These are phyloP conservation scores for Sorex fumeus DNA, from an alignment of 2,113 vertebrate genomes.

Conservation along the genomic window DNA sequence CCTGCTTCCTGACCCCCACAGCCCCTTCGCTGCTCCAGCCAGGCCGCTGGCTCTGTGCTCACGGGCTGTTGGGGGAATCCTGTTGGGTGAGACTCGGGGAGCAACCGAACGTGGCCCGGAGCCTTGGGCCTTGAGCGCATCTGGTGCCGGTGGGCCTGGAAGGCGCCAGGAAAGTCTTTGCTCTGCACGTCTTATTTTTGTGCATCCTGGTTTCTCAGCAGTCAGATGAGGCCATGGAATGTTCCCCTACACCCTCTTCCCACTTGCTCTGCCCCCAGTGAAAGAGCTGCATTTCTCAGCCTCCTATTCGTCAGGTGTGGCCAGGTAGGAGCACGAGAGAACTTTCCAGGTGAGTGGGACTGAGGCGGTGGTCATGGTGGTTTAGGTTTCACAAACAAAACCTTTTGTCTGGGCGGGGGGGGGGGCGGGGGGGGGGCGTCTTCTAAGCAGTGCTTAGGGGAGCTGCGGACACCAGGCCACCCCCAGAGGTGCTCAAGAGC, in stretches of 20 bases:
- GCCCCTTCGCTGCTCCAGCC: neutral
- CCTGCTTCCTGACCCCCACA: neutral
- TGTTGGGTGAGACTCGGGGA: neutral
- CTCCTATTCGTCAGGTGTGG: neutral
- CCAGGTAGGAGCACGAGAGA: neutral
- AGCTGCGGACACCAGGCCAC: no score
- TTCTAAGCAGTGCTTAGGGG: no score
- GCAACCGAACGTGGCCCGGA: neutral
- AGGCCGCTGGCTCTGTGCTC: neutral
- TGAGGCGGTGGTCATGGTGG: neutral
- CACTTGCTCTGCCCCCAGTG: neutral
- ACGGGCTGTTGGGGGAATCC: neutral
- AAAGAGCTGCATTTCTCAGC: neutral
- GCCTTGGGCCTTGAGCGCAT: neutral
- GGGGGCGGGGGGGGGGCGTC: no score
- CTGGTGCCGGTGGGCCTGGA: neutral
- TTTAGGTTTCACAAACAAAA: neutral
- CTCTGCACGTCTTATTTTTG: neutral
- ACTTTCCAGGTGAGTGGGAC: neutral
- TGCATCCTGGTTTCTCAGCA: neutral
- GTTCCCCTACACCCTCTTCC: neutral
- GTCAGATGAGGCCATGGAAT: neutral
- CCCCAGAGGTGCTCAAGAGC: no score
- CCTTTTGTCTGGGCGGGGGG: no score
- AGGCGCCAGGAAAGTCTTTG: neutral